Conservation (phyloP, 2,113 vertebrate genomes). For the Pseudorasbora parva region DNA sequence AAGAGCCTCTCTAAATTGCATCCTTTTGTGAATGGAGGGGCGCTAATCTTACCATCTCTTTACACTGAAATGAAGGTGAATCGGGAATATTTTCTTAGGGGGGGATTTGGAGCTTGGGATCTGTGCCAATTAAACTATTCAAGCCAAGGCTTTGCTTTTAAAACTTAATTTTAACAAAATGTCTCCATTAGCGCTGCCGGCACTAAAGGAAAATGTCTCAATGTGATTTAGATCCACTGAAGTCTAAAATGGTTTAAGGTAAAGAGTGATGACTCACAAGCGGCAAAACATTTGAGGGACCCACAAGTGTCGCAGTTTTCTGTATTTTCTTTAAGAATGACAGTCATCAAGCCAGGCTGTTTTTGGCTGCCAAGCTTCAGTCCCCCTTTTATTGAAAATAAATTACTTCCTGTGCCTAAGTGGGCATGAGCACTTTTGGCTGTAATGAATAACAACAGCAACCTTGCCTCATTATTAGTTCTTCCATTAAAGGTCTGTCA, state of each 20-base stretch:
- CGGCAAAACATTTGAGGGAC: background rate
- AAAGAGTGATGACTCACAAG: background rate
- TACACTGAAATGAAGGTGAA: background rate
- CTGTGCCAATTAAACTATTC: background rate
- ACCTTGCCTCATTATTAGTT: conserved; percentile 9
- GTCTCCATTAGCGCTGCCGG: background rate
- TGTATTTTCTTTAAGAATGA: conserved; percentile 8
- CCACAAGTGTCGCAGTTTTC: background rate
- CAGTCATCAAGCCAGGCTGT: background rate
- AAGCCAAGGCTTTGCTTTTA: background rate
- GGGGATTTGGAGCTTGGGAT: background rate
- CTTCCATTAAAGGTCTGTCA: background rate
- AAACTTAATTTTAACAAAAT: background rate
- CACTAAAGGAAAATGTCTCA: background rate
- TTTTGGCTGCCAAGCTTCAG: conserved; percentile 6
- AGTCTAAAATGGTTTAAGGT: background rate
- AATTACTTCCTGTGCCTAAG: conserved; percentile 19
- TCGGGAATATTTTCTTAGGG: background rate
- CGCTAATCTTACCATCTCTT: background rate
- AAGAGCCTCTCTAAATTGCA: too few species aligned
- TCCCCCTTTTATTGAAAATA: background rate
- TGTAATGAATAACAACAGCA: background rate
- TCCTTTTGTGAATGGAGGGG: too few species aligned
- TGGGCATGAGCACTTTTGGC: conserved; percentile 5
- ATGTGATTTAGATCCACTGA: background rate